Evolutionary conservation across 2,113 vertebrate genomes (phyloP).

Genomic region (Columba livia): DNA sequence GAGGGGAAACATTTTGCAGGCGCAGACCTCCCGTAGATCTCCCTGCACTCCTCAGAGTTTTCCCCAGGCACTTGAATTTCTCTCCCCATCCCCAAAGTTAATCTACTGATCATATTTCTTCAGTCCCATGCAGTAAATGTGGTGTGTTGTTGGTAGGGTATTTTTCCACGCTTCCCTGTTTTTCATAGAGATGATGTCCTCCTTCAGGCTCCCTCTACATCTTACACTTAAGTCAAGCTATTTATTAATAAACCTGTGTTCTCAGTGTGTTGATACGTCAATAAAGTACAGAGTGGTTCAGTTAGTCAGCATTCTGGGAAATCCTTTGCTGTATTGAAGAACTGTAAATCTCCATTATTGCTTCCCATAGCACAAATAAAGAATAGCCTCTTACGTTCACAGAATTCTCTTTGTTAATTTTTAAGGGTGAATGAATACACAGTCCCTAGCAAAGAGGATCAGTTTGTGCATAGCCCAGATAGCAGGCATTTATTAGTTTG

Average conservation of each 20-base stretch:
- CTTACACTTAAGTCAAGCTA: constrained; percentile 40
- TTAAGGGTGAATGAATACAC: constrained; percentile 34
- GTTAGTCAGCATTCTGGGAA: constrained; percentile 83
- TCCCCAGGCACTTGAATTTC: constrained; percentile 55
- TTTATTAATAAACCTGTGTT: constrained; percentile 79
- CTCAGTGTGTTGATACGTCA: constrained; percentile 66
- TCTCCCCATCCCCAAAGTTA: constrained; percentile 37
- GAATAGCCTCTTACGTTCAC: constrained; percentile 31
- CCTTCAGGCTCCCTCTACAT: constrained; percentile 1
- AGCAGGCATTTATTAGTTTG: background rate
- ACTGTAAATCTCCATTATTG: constrained; percentile 83
- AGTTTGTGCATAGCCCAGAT: background rate
- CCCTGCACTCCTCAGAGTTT: constrained; percentile 40
- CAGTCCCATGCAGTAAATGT: background rate
- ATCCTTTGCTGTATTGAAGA: constrained; percentile 77
- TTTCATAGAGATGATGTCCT: background rate
- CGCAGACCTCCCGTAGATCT: constrained; percentile 43
- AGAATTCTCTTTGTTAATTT: constrained; percentile 53
- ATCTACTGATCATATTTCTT: constrained; percentile 60
- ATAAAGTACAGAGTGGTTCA: constrained; percentile 68
- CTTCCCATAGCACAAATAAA: constrained; percentile 78
- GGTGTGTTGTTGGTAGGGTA: background rate
- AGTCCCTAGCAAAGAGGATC: background rate
- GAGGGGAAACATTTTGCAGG: constrained; percentile 54
- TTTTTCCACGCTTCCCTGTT: background rate